These are phyloP conservation scores for Falco rusticolus DNA, from an alignment of 2,797 vertebrate genomes.

Conservation along the genomic window DNA sequence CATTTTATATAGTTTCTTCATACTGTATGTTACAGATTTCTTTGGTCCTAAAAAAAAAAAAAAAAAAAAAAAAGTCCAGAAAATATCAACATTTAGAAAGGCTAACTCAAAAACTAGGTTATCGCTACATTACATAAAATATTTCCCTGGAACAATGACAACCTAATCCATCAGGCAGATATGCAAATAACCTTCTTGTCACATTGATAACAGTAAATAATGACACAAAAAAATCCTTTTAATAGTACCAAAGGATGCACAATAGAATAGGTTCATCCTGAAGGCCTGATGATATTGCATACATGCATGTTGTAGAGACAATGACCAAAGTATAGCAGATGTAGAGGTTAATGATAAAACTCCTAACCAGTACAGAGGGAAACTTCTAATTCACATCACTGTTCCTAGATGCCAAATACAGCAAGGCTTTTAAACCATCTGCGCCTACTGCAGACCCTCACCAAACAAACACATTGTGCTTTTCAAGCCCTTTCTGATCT, in stretches of 20 bases:
- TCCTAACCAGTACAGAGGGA: background rate
- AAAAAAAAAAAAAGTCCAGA: background rate
- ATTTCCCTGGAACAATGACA: background rate
- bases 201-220: background rate
- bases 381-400: background rate
- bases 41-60: conserved; percentile 81
- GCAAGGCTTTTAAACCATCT: background rate
- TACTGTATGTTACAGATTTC: conserved; percentile 89
- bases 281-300: background rate
- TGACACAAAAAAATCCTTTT: background rate
- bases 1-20: conserved; percentile 93
- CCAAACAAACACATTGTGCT: background rate
- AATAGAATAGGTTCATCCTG: background rate
- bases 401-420: background rate
- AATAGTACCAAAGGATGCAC: background rate
- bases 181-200: background rate
- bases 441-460: background rate
- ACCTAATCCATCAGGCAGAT: background rate
- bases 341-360: background rate
- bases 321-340: background rate
- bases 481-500: background rate
- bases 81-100: background rate
- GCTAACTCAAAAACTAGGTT: background rate
- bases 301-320: background rate
- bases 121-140: background rate